Conservation (phyloP, 2,797 vertebrate species). For the Acipenser transmontanus region DNA sequence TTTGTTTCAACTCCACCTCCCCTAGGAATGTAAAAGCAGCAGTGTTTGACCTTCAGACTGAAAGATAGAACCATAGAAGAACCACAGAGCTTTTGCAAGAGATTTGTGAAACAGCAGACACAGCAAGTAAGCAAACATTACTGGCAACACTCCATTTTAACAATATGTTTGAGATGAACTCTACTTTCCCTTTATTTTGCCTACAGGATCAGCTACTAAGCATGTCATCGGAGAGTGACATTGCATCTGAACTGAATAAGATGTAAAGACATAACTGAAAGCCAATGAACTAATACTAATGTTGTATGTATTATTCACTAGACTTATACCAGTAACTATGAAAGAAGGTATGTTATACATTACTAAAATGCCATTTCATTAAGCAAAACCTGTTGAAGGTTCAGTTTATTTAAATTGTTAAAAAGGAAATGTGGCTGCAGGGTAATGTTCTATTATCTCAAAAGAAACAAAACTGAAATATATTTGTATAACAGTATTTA, state of each 20-base stretch:
- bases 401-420: too few species aligned
- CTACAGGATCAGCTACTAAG: constrained; percentile 2
- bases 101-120: constrained; percentile 19
- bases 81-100: constrained; percentile 19
- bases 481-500: too few species aligned
- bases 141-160: not conserved
- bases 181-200: not conserved
- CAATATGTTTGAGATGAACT: constrained; percentile 18
- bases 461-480: too few species aligned
- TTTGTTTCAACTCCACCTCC: not conserved
- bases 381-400: too few species aligned
- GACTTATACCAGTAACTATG: too few species aligned
- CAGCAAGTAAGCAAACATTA: constrained; percentile 30
- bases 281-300: too few species aligned
- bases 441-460: too few species aligned
- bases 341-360: too few species aligned
- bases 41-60: constrained; percentile 10
- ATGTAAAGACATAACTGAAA: too few species aligned
- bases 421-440: too few species aligned
- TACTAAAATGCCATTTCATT: too few species aligned
- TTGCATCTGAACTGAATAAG: not conserved
- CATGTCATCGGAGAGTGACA: not conserved
- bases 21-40: constrained; percentile 21
- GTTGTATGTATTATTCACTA: too few species aligned
- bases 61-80: constrained; percentile 25